phyloP scores from a whole-genome alignment of 2,113 vertebrate genomes.

The Herpetotheres cachinnans region DNA sequence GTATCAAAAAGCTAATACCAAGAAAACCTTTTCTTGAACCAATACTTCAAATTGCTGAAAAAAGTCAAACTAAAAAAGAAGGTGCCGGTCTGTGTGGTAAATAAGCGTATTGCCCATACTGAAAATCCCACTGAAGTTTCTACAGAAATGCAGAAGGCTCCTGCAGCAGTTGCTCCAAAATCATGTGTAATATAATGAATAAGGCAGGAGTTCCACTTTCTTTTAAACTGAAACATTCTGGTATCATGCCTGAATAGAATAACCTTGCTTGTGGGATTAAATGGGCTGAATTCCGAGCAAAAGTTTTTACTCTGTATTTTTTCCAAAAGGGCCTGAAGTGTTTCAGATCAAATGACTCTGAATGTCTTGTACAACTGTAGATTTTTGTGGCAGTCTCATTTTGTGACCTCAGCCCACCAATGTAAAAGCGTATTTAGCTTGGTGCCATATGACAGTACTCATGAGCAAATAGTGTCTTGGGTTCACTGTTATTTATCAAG shows the following conservation, averaged over 20 bases:
- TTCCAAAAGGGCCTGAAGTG: not conserved
- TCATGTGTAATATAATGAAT: not conserved
- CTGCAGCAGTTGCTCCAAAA: not conserved
- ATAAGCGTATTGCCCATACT: not conserved
- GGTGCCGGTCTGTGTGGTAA: not conserved
- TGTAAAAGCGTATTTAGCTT: not conserved
- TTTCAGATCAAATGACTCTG: not conserved
- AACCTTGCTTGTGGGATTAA: not conserved
- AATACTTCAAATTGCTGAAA: not conserved
- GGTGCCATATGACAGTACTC: not conserved
- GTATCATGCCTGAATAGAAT: not conserved
- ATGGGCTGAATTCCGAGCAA: not conserved
- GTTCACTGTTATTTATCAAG: not conserved
- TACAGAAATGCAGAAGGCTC: not conserved
- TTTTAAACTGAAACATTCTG: not conserved
- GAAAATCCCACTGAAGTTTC: not conserved
- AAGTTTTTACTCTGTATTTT: not conserved
- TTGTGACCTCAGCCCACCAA: not conserved
- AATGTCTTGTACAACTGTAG: not conserved
- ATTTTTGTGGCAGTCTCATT: not conserved
- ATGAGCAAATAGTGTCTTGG: not conserved
- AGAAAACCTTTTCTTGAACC: not conserved
- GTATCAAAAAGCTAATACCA: not conserved
- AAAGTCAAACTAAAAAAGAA: not conserved
- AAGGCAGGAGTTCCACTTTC: not conserved